A percentile compares a stretch with the other conserved stretches of the same genome.
These are phyloP conservation scores for Palythoa heliodiscus DNA, from an alignment of 92 coral and sea anemone genomes.

Conservation along the genomic window DNA sequence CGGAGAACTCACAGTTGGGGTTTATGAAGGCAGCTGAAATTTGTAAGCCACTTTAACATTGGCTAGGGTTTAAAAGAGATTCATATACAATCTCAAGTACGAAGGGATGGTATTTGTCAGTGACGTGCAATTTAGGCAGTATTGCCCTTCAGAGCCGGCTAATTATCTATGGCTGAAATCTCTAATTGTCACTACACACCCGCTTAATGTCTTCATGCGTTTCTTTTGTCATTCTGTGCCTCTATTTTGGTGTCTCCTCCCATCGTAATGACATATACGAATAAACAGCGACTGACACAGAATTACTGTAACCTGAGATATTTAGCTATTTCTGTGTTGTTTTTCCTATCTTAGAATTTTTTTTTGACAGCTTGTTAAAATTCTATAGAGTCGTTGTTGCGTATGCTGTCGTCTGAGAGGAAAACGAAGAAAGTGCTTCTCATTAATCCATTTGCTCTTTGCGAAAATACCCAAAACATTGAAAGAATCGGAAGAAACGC, in stretches of 20 bases:
- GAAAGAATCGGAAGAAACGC: conserved; percentile 15
- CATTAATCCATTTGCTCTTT: not conserved
- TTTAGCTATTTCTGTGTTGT: conserved; percentile 28
- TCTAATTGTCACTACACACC: conserved; percentile 68
- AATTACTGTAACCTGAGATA: conserved; percentile 39
- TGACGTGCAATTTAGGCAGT: conserved; percentile 54
- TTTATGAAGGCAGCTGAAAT: conserved; percentile 39
- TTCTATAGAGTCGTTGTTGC: not conserved
- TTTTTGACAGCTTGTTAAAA: conserved; percentile 25
- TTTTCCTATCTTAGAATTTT: not conserved
- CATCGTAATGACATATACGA: conserved; percentile 43
- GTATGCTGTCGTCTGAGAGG: not conserved
- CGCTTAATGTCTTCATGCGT: conserved; percentile 69
- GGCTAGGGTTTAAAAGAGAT: conserved; percentile 23
- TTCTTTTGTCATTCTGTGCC: conserved; percentile 39
- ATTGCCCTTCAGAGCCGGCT: conserved; percentile 62
- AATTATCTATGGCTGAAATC: conserved; percentile 75
- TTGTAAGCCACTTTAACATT: conserved; percentile 45
- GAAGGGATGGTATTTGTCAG: conserved; percentile 67
- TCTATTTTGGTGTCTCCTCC: conserved; percentile 43
- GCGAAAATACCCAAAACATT: not conserved
- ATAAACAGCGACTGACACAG: conserved; percentile 41
- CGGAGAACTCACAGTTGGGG: conserved; percentile 17
- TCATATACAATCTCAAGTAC: conserved; percentile 33
- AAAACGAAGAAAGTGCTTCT: not conserved